Evolutionary conservation across 2,113 vertebrate genomes (phyloP), one percentile per base, ranked within the genome.

Genomic region (Oreotrochilus melanogaster): DNA sequence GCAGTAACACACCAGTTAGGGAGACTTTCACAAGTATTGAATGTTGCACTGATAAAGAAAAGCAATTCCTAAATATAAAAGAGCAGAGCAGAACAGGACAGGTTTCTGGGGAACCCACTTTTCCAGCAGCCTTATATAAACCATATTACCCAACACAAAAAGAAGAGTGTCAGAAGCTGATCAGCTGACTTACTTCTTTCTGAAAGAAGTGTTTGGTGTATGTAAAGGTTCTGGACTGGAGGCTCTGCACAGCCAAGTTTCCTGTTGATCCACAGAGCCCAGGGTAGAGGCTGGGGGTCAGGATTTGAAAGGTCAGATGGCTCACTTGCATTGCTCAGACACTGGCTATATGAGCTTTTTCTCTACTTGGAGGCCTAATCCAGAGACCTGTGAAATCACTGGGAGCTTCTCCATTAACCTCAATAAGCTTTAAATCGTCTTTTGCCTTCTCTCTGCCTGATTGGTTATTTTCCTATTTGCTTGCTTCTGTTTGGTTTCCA

Each of bases 1-100:
- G 91, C 84, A 92, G 74, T 89, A 97, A 51, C 76, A 90, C 11
- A 3, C 51, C 65, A 76, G 65, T n/a, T 80, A 84, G 33, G 61
- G 62, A 91, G 50, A 50, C 65, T 45, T 82, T 83, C 57, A 79
- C 2, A 81, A 61, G 43, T 17, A 14, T 51, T 78, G 78, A 67
- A 33, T 8, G 19, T 50, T 86, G 65, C 33, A 17, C 39, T 88
- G 66, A 21, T 89, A 65, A 60, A 58, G 47, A 91, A 94, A 96
- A 89, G 45, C 19, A 28, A 51, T 90, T 90, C 0, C 2, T 81
- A n/a, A 71, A 93, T 88, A 10, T 17, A 27, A 69, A 64, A 89
- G 53, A 78, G 18, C 57, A 80, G 24, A 66, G 18, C 57, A 80
- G 24, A 66, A 39, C 39, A 39, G 11, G 25, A 39, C 13, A 53